A percentile compares a stretch with the other conserved stretches of the same genome.
These are phyloP conservation scores for Lasioglossum vierecki DNA, from an alignment of 2,888 invertebrate species.

Conservation along the genomic window DNA sequence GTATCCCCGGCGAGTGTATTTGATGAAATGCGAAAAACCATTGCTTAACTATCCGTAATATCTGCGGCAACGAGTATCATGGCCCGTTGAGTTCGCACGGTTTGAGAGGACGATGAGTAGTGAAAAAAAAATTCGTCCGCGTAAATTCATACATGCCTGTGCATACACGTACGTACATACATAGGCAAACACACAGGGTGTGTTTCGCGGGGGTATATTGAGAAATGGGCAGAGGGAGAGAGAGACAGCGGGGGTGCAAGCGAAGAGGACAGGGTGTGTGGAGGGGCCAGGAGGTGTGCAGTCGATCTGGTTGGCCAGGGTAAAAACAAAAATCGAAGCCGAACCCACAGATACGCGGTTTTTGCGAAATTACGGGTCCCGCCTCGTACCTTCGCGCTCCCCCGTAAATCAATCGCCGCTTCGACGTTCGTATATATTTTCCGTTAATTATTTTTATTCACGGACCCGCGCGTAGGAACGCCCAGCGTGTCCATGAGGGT, in stretches of 20 bases:
- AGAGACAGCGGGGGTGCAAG: slow-evolving; percentile 8
- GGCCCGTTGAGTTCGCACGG: slow-evolving; percentile 61
- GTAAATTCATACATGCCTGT: slow-evolving; percentile 27
- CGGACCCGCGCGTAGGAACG: slow-evolving; percentile 74
- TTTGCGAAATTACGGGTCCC: slow-evolving; percentile 76
- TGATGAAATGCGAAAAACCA: slow-evolving; percentile 67
- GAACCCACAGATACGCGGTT: slow-evolving; percentile 78
- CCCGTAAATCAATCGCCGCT: slow-evolving; percentile 79
- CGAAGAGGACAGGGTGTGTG: slow-evolving; percentile 14
- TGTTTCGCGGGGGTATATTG: background rate
- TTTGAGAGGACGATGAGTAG: slow-evolving; percentile 63
- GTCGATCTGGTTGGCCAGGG: slow-evolving; percentile 66
- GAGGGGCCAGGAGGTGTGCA: slow-evolving; percentile 42
- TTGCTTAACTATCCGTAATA: slow-evolving; percentile 73
- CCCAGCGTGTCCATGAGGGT: slow-evolving; percentile 53
- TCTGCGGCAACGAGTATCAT: slow-evolving; percentile 68
- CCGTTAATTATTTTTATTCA: slow-evolving; percentile 81
- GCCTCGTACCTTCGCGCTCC: slow-evolving; percentile 74
- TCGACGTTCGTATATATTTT: slow-evolving; percentile 76
- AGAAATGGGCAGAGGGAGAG: slow-evolving; percentile 16
- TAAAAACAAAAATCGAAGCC: slow-evolving; percentile 78
- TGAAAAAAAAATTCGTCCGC: slow-evolving; percentile 50
- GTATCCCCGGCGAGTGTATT: slow-evolving; percentile 54
- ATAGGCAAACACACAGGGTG: background rate
- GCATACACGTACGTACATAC: background rate